Percentiles rank a stretch among this genome's conserved stretches.
Evolutionary conservation across 2,888 invertebrate genomes (phyloP).

Genomic region (Lepetodrilus schrolli): DNA sequence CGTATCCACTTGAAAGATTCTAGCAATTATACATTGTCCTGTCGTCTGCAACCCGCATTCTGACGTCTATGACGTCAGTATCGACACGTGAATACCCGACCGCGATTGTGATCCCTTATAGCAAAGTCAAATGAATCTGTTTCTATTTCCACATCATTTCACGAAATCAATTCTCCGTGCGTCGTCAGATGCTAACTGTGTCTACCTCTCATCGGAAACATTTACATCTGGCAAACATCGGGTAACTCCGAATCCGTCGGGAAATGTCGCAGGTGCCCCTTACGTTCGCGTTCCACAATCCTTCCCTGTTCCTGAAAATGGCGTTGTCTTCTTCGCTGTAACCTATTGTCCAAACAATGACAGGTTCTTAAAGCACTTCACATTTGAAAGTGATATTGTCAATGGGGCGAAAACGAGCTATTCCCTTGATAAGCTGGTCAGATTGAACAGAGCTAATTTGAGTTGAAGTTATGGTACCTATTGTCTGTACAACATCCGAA

Average conservation of each 20-base stretch:
- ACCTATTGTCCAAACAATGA: conserved; percentile 6
- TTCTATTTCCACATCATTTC: not conserved
- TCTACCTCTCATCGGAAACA: too few relatives aligned
- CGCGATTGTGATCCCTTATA: conserved; percentile 10
- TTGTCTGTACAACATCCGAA: not conserved
- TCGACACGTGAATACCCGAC: not conserved
- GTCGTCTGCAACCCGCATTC: conserved; percentile 18
- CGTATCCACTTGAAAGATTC: conserved; percentile 1
- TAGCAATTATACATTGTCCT: not conserved
- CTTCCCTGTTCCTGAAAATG: conserved; percentile 3
- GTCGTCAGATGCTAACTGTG: not conserved
- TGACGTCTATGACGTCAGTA: not conserved
- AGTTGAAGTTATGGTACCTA: conserved; percentile 1
- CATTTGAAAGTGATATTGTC: conserved; percentile 1
- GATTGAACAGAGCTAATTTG: conserved; percentile 14
- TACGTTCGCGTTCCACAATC: not conserved
- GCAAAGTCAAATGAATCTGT: conserved; percentile 13
- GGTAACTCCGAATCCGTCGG: not conserved
- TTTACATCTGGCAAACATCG: too few relatives aligned
- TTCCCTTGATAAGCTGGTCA: not conserved
- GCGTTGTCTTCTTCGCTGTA: not conserved
- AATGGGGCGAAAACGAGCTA: not conserved
- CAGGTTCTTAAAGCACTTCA: conserved; percentile 6
- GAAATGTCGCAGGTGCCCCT: not conserved
- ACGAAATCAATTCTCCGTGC: not conserved